A percentile compares a stretch with the other conserved stretches of the same genome.
phyloP scores from a whole-genome alignment of 2,888 invertebrate genomes.

The Rhamnusium bicolor region DNA sequence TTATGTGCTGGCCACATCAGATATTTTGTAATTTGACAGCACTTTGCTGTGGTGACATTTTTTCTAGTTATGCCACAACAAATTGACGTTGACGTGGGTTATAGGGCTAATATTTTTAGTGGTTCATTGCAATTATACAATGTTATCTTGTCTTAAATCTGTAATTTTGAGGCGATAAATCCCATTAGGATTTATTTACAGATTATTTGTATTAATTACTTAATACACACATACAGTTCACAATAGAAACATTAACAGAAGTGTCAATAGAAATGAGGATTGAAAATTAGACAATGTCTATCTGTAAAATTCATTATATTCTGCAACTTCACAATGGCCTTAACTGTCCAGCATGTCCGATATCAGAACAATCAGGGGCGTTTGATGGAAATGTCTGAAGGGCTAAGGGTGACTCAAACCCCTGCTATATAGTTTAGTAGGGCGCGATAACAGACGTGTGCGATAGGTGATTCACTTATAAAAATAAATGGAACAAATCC shows the following conservation, averaged over 20 bases:
- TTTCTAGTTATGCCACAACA: no score
- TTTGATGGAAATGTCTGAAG: constrained; percentile 7
- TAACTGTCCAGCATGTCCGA: constrained; percentile 21
- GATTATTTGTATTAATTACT: no score
- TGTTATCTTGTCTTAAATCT: no score
- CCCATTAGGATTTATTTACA: no score
- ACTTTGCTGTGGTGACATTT: no score
- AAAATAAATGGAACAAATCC: constrained; percentile 42
- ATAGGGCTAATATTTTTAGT: no score
- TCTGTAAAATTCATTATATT: neutral
- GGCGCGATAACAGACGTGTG: constrained; percentile 43
- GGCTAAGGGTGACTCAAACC: constrained; percentile 31
- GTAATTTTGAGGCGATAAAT: no score
- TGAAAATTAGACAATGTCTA: constrained; percentile 6
- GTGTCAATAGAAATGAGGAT: neutral
- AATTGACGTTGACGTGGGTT: no score
- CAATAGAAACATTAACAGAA: neutral
- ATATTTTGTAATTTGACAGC: no score
- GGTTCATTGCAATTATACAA: no score
- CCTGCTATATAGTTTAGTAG: constrained; percentile 51
- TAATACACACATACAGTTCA: no score
- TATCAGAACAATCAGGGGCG: constrained; percentile 15
- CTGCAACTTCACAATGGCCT: neutral
- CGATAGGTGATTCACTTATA: constrained; percentile 48
- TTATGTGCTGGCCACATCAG: no score